phyloP scores from a whole-genome alignment of 2,113 vertebrate genomes.

The Isurus oxyrinchus region DNA sequence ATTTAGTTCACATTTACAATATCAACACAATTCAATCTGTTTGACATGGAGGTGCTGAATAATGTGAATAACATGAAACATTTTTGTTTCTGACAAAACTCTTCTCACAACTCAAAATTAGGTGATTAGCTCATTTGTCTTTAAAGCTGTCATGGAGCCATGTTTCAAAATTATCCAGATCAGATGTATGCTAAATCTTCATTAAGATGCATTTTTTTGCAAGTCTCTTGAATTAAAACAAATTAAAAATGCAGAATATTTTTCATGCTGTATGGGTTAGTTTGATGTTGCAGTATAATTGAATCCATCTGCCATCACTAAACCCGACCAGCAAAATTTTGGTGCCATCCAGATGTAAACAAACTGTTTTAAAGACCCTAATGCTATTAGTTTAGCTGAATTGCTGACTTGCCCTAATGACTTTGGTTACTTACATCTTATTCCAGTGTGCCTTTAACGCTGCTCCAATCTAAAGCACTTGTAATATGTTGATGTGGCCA shows the following conservation, averaged over 20 bases:
- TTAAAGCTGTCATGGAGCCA: not conserved
- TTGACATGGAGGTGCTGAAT: not conserved
- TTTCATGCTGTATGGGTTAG: not conserved
- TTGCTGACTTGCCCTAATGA: not conserved
- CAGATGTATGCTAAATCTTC: conserved; percentile 20
- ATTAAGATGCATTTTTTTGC: not conserved
- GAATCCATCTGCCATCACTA: not conserved
- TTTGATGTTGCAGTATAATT: conserved; percentile 10
- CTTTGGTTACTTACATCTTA: not conserved
- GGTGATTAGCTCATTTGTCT: not conserved
- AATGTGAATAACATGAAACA: not conserved
- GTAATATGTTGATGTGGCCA: not conserved
- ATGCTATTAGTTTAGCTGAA: not conserved
- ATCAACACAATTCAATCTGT: not conserved
- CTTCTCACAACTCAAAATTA: not conserved
- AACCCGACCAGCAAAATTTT: not conserved
- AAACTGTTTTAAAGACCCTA: not conserved
- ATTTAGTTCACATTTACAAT: conserved; percentile 3
- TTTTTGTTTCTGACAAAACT: not conserved
- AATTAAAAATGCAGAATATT: not conserved
- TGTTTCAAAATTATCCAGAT: conserved; percentile 35
- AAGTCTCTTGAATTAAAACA: conserved; percentile 29
- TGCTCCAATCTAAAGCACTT: not conserved
- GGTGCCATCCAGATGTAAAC: too few species aligned
- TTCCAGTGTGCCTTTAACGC: not conserved